Evolutionary conservation across 2,888 invertebrate species (phyloP), one percentile per base, ranked within the genome.

Genomic region (Thysanoteuthis rhombus): DNA sequence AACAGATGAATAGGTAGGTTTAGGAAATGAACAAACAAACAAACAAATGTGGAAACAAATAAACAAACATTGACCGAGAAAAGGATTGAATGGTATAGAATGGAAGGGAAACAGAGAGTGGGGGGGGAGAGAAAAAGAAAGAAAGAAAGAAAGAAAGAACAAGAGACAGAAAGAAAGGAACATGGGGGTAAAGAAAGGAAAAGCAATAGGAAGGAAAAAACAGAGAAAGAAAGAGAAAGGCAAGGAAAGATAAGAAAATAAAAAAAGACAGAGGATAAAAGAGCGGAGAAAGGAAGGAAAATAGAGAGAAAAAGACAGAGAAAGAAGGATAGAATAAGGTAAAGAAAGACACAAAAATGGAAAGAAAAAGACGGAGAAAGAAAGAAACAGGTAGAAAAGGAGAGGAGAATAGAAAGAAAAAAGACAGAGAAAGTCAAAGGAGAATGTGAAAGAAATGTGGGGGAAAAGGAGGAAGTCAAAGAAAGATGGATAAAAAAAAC

Each of bases 281-380:
- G 8, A 32, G 8, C 32, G 12, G 5, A 75, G 8, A 0, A n/a
- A 32, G n/a, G n/a, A n/a, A 19, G 16, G 16, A 47, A 12, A 16
- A n/a, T 19, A 0, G 12, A n/a, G 16, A n/a, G n/a, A 75, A n/a
- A 75, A 75, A 12, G 0, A 75, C 1, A n/a, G 8, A 10, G 19
- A n/a, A n/a, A n/a, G n/a, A n/a, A 32, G 1, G 0, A 0, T 1
- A n/a, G 10, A 75, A 8, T 19, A 75, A n/a, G 12, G 10, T 19
- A 47, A 4, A 47, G 22, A 19, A 16, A 47, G 22, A 19, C 47
- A 47, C 4, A 47, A 47, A 4, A 22, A 47, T 22, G 19, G 1
- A 75, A 75, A 19, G 6, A 8, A 12, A 10, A n/a, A 1, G 8
- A 32, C 25, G n/a, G 10, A 75, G 8, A n/a, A 75, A n/a, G n/a